Conservation (phyloP, 1,140 invertebrate genomes). For the Lysiphlebus fabarum region DNA sequence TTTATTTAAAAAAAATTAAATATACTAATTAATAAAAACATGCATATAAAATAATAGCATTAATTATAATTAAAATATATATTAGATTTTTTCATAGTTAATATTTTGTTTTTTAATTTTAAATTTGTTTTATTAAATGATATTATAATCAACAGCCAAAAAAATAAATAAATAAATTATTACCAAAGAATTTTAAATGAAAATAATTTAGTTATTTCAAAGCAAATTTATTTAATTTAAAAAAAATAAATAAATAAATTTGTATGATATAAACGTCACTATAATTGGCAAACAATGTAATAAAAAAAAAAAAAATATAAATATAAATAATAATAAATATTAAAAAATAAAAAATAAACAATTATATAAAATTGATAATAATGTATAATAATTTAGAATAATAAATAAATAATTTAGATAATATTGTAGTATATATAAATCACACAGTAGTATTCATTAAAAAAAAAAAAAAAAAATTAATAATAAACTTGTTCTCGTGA, state of each 20-base stretch:
- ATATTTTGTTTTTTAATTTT: too few relatives aligned
- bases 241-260: constrained; percentile 4
- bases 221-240: constrained; percentile 10
- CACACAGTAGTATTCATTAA: constrained; percentile 36
- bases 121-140: too few relatives aligned
- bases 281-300: constrained; percentile 16
- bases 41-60: too few relatives aligned
- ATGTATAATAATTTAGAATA: constrained; percentile 14
- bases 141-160: too few relatives aligned
- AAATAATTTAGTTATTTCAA: constrained; percentile 3
- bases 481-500: constrained; percentile 56
- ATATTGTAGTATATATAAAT: constrained; percentile 7
- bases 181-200: constrained; percentile 2
- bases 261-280: constrained; percentile 13
- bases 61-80: too few relatives aligned
- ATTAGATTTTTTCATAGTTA: too few relatives aligned
- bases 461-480: constrained; percentile 49
- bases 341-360: constrained; percentile 19
- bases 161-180: neutral
- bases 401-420: constrained; percentile 7
- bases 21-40: neutral
- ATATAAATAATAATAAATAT: too few relatives aligned
- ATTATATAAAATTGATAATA: constrained; percentile 19
- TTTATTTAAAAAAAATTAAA: neutral
- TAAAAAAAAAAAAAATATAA: constrained; percentile 16